Evolutionary conservation across 2,797 vertebrate species (phyloP).

Genomic region (Gallinago stenura): DNA sequence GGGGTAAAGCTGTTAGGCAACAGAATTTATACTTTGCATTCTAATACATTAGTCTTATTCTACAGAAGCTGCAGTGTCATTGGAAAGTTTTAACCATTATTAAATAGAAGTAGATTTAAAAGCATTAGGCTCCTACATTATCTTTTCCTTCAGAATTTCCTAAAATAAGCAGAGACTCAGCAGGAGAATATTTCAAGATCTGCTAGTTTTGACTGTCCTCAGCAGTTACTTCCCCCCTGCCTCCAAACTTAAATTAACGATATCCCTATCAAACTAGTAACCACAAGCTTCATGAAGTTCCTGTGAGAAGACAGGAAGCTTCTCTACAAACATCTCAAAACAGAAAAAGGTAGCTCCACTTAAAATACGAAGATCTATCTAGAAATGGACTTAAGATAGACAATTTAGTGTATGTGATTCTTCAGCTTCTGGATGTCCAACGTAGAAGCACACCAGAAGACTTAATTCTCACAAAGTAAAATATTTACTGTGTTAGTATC

Average conservation of each 20-base stretch:
- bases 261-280: neutral
- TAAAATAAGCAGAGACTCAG: neutral
- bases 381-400: neutral
- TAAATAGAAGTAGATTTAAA: slow-evolving; percentile 17
- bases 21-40: slow-evolving; percentile 52
- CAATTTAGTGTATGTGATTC: neutral
- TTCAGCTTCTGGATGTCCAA: neutral
- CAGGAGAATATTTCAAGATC: neutral
- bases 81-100: slow-evolving; percentile 38
- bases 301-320: neutral
- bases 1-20: slow-evolving; percentile 82
- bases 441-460: neutral
- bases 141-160: neutral
- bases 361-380: neutral
- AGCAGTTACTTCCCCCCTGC: neutral
- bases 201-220: neutral
- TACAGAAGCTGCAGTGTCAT: slow-evolving; percentile 49
- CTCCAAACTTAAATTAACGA: neutral
- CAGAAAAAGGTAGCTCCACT: neutral
- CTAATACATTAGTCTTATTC: slow-evolving; percentile 65
- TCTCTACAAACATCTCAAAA: neutral
- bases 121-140: neutral
- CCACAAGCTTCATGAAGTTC: neutral
- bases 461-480: neutral
- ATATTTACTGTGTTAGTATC: neutral